Conservation (phyloP, 2,797 vertebrate species). For the Protosalanx chinensis region DNA sequence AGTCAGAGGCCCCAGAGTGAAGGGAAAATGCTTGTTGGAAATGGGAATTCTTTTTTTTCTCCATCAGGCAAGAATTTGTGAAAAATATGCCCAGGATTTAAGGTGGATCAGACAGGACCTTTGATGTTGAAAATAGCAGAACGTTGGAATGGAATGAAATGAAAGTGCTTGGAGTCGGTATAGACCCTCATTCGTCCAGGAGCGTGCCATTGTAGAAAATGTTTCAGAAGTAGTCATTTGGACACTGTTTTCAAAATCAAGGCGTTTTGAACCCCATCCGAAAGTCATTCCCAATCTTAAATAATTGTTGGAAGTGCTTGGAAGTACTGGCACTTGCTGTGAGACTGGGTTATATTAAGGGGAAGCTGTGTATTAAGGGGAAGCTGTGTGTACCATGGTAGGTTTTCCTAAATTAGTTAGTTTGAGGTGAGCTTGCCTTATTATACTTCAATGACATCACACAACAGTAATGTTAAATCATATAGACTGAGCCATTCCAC, state of each 20-base stretch:
- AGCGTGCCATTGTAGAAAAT: too few species aligned
- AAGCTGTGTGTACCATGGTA: constrained; percentile 54
- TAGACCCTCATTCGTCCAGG: too few species aligned
- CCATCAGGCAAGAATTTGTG: background rate
- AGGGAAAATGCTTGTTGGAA: background rate
- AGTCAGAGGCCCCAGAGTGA: constrained; percentile 12
- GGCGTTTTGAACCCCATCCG: too few species aligned
- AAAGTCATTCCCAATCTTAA: too few species aligned
- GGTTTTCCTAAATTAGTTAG: constrained; percentile 44
- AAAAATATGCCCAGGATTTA: constrained; percentile 25
- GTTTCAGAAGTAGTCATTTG: too few species aligned
- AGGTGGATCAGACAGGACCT: constrained; percentile 25
- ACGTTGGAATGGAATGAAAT: background rate
- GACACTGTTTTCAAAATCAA: too few species aligned
- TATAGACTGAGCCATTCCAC: background rate
- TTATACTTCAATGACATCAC: background rate
- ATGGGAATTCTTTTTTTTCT: constrained; percentile 2
- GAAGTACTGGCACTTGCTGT: constrained; percentile 14
- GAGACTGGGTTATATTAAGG: constrained; percentile 50
- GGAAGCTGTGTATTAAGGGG: constrained; percentile 44
- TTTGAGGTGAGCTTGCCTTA: background rate
- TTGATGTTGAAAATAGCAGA: constrained; percentile 21
- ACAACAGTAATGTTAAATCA: background rate
- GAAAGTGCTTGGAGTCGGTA: background rate
- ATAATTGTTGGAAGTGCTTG: constrained; percentile 34